phyloP scores from a whole-genome alignment of 2,888 invertebrate genomes.

The Pilophorus perplexus region DNA sequence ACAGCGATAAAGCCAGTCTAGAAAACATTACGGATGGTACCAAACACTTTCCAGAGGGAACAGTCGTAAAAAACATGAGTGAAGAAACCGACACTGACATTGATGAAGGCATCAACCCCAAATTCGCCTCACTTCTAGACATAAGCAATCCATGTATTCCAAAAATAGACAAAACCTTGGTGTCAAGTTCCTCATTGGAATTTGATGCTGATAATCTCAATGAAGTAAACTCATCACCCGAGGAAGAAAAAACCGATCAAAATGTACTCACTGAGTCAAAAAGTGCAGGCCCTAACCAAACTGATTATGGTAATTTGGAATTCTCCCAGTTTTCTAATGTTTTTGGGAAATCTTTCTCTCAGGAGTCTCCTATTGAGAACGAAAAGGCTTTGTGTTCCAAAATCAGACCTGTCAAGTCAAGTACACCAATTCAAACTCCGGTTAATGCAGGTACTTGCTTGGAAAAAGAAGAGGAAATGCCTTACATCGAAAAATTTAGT shows the following conservation, averaged over 20 bases:
- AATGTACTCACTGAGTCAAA: background rate
- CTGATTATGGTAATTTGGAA: slow-evolving; percentile 6
- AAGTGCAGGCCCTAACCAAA: no score
- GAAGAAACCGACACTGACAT: slow-evolving; percentile 1
- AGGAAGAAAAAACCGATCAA: background rate
- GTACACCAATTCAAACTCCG: slow-evolving; percentile 11
- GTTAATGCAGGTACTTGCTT: background rate
- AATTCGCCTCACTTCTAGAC: slow-evolving; percentile 12
- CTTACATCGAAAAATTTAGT: background rate
- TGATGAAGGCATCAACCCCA: background rate
- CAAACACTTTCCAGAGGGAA: no score
- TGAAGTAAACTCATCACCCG: background rate
- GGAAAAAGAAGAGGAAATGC: background rate
- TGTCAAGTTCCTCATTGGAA: background rate
- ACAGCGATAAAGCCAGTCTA: no score
- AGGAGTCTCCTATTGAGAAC: background rate
- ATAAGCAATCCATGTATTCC: slow-evolving; percentile 34
- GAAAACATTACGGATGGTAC: background rate
- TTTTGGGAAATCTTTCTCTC: slow-evolving; percentile 1
- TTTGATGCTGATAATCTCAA: background rate
- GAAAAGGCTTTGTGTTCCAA: background rate
- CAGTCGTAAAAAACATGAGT: no score
- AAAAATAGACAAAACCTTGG: background rate
- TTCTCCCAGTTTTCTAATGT: slow-evolving; percentile 21
- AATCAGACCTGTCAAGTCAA: slow-evolving; percentile 15